A percentile compares a stretch with the other conserved stretches of the same genome.
phyloP scores from a whole-genome alignment of 2,888 invertebrate genomes.

The Sympetrum striolatum region DNA sequence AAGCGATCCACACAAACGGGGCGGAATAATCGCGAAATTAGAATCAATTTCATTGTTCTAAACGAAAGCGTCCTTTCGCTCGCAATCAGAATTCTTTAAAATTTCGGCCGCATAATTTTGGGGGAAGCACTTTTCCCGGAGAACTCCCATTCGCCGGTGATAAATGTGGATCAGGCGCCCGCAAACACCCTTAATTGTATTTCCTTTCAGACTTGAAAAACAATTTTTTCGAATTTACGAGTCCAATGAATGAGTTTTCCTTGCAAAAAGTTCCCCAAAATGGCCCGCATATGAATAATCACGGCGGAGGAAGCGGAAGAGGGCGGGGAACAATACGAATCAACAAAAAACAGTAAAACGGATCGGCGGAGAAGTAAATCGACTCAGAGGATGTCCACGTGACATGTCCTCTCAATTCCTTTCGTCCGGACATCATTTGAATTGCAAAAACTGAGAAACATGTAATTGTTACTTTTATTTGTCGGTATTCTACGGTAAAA shows the following conservation, averaged over 20 bases:
- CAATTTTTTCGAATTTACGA: conserved; percentile 2
- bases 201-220: conserved; percentile 11
- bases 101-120: neutral
- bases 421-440: too few relatives aligned
- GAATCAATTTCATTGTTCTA: neutral
- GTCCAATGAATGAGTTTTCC: neutral
- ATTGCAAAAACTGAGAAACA: too few relatives aligned
- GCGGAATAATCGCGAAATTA: neutral
- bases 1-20: neutral
- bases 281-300: neutral
- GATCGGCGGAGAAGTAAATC: too few relatives aligned
- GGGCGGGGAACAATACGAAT: neutral
- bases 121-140: neutral
- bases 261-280: neutral
- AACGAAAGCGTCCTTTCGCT: neutral
- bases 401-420: too few relatives aligned
- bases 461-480: too few relatives aligned
- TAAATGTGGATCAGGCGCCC: neutral
- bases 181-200: conserved; percentile 6
- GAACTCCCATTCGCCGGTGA: neutral
- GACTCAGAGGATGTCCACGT: too few relatives aligned
- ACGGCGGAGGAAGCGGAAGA: neutral
- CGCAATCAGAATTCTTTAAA: conserved; percentile 1
- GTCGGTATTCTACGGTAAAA: too few relatives aligned
- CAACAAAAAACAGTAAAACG: neutral